Conservation (phyloP, 2,888 invertebrate genomes). For the Agelastica alni region DNA sequence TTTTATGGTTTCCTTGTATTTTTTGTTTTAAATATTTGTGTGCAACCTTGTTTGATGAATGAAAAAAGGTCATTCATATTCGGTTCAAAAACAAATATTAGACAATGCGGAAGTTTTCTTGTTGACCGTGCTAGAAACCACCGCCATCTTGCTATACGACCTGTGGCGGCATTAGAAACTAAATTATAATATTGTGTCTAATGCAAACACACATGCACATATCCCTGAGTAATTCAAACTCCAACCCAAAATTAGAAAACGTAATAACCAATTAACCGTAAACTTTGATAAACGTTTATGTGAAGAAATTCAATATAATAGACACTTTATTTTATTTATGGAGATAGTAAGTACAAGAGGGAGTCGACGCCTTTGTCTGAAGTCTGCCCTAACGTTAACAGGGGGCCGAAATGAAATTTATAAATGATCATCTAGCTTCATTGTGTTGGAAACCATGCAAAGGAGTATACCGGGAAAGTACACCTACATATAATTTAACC, state of each 20-base stretch:
- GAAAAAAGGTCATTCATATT: too few species aligned
- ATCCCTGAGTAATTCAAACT: slow-evolving; percentile 11
- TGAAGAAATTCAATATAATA: slow-evolving; percentile 30
- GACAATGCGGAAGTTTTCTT: too few species aligned
- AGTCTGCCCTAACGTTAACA: slow-evolving; percentile 21
- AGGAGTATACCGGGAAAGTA: slow-evolving; percentile 4
- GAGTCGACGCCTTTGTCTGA: slow-evolving; percentile 31
- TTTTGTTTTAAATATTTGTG: too few species aligned
- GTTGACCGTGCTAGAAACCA: too few species aligned
- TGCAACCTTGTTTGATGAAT: too few species aligned
- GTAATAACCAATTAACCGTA: slow-evolving; percentile 27
- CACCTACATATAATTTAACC: slow-evolving; percentile 1
- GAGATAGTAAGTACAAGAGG: slow-evolving; percentile 28
- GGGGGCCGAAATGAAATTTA: slow-evolving; percentile 20
- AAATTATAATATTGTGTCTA: neutral
- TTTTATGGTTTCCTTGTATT: too few species aligned
- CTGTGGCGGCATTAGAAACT: neutral
- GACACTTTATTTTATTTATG: slow-evolving; percentile 34
- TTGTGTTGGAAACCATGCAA: slow-evolving; percentile 6
- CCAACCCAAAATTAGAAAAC: slow-evolving; percentile 15
- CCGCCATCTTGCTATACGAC: too few species aligned
- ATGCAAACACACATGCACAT: neutral
- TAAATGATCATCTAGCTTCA: slow-evolving; percentile 11
- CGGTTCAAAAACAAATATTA: too few species aligned
- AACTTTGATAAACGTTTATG: slow-evolving; percentile 29